Conservation (phyloP, 1,140 invertebrate species). For the Melipona quadrifasciata region DNA sequence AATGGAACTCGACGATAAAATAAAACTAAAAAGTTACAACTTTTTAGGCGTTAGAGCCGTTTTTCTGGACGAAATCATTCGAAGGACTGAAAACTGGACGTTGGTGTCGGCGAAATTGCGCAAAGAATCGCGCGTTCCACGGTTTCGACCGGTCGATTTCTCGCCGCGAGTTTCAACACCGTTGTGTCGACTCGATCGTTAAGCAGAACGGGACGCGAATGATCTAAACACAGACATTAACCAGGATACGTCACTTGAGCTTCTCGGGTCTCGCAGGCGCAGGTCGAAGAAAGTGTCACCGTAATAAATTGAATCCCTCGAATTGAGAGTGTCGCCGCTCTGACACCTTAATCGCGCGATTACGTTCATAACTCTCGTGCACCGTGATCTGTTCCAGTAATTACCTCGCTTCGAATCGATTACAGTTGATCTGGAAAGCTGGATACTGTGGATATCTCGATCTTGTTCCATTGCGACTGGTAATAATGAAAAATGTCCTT, state of each 20-base stretch:
- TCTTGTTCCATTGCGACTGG: neutral
- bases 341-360: slow-evolving; percentile 69
- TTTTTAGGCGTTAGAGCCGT: neutral
- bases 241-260: neutral
- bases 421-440: neutral
- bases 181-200: neutral
- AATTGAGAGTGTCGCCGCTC: too few relatives aligned
- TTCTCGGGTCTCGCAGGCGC: neutral
- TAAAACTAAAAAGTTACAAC: neutral
- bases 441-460: neutral
- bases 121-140: neutral
- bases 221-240: slow-evolving; percentile 32
- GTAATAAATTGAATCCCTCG: too few relatives aligned
- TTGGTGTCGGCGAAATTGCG: neutral
- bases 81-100: neutral
- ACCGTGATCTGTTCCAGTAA: slow-evolving; percentile 33
- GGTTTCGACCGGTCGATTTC: slow-evolving; percentile 13
- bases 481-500: neutral
- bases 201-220: neutral
- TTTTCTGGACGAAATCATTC: neutral
- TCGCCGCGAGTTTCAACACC: slow-evolving; percentile 7
- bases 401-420: neutral
- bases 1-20: neutral
- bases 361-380: slow-evolving; percentile 40
- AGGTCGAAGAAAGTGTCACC: slow-evolving; percentile 26